These are phyloP conservation scores for Lithosia quadra DNA, from an alignment of 2,888 invertebrate genomes.

Conservation along the genomic window DNA sequence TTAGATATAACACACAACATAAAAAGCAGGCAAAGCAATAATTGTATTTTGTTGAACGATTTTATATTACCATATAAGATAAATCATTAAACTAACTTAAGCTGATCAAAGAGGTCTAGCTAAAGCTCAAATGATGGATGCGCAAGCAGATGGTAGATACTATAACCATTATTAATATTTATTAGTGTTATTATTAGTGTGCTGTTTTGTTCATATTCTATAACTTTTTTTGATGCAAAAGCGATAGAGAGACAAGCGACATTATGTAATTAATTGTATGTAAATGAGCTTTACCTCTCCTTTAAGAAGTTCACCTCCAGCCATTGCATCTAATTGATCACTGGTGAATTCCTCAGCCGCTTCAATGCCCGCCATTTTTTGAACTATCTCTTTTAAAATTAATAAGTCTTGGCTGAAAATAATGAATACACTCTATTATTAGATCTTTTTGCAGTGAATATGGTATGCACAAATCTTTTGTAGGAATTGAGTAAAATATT, in stretches of 20 bases:
- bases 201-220: too few relatives aligned
- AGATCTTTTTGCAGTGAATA: not conserved
- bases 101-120: not conserved
- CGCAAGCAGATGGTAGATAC: not conserved
- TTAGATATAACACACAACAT: constrained; percentile 25
- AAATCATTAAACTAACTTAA: not conserved
- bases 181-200: not conserved
- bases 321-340: constrained; percentile 98
- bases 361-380: constrained; percentile 99
- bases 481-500: too few relatives aligned
- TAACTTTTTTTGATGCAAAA: too few relatives aligned
- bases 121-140: not conserved
- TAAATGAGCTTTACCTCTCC: constrained; percentile 91
- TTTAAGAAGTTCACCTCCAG: constrained; percentile 97
- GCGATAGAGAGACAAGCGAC: too few relatives aligned
- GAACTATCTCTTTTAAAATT: constrained; percentile 98
- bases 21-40: constrained; percentile 1
- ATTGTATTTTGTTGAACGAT: not conserved
- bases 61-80: too few relatives aligned
- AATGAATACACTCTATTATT: not conserved
- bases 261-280: too few relatives aligned
- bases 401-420: constrained; percentile 93
- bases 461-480: not conserved
- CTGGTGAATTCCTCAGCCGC: constrained; percentile 98
- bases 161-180: not conserved